These are phyloP conservation scores for Augochlora pura DNA, from an alignment of 1,140 invertebrate genomes.

Conservation along the genomic window DNA sequence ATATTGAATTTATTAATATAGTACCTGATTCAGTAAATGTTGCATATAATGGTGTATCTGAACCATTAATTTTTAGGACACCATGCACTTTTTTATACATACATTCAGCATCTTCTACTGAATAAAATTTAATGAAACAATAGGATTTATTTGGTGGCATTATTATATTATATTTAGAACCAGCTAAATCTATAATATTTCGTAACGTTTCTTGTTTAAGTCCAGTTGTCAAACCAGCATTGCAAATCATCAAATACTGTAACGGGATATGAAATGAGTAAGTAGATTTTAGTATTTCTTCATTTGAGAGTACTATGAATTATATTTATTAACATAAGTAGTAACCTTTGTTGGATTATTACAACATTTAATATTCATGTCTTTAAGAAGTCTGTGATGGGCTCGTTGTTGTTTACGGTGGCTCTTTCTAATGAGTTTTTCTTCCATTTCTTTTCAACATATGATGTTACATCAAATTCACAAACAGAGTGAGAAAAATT, in stretches of 20 bases:
- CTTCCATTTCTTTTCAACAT: conserved; percentile 9
- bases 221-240: conserved; percentile 88
- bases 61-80: conserved; percentile 78
- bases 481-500: too few relatives aligned
- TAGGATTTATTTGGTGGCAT: conserved; percentile 89
- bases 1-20: background rate
- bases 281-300: background rate
- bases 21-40: conserved; percentile 82
- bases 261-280: conserved; percentile 52
- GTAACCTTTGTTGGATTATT: conserved; percentile 75
- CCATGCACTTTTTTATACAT: conserved; percentile 82
- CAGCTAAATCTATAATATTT: conserved; percentile 80
- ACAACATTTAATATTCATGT: conserved; percentile 76
- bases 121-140: conserved; percentile 84
- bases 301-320: background rate
- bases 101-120: conserved; percentile 76
- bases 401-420: conserved; percentile 77
- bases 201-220: conserved; percentile 84
- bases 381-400: conserved; percentile 75
- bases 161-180: conserved; percentile 79
- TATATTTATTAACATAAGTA: background rate
- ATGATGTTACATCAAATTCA: background rate
- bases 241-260: conserved; percentile 85
- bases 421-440: conserved; percentile 66
- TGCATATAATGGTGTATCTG: conserved; percentile 83